Percentiles rank a stretch among this genome's conserved stretches.
Conservation (phyloP, 2,888 invertebrate genomes). For the Meliscaeva auricollis region DNA sequence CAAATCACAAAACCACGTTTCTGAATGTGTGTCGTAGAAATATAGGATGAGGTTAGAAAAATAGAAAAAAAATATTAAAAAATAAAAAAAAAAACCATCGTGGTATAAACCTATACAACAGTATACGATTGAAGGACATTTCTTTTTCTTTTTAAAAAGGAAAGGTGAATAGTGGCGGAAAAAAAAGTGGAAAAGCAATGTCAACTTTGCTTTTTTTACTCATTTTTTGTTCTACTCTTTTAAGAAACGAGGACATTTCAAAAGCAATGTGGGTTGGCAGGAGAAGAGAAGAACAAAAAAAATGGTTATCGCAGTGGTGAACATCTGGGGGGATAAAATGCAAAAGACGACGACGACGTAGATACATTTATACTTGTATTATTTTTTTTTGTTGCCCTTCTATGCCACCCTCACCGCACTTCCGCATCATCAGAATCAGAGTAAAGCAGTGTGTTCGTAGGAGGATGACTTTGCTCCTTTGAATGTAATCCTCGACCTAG, state of each 20-base stretch:
- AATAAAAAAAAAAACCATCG: conserved; percentile 30
- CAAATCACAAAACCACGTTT: conserved; percentile 24
- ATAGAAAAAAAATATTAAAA: not conserved
- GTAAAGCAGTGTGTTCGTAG: not conserved
- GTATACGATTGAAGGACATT: conserved; percentile 67
- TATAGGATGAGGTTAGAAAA: conserved; percentile 22
- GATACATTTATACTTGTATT: not conserved
- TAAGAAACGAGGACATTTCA: conserved; percentile 42
- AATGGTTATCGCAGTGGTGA: conserved; percentile 58
- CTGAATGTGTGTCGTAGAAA: conserved; percentile 27
- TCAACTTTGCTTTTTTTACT: conserved; percentile 32
- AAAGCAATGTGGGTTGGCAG: conserved; percentile 39
- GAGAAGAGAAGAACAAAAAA: conserved; percentile 1
- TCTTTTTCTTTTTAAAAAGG: conserved; percentile 42
- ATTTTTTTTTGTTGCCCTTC: not conserved
- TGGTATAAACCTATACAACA: not conserved
- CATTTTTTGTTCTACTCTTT: not conserved
- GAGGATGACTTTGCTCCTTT: conserved; percentile 57
- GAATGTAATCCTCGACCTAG: conserved; percentile 71
- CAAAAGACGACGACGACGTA: conserved; percentile 35
- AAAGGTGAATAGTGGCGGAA: conserved; percentile 22
- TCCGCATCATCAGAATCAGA: conserved; percentile 23
- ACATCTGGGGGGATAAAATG: conserved; percentile 65
- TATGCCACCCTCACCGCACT: conserved; percentile 22
- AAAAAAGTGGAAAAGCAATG: conserved; percentile 40